Evolutionary conservation across 2,888 invertebrate genomes (phyloP), one percentile per base, ranked within the genome.

Genomic region (Ochropleura plecta): DNA sequence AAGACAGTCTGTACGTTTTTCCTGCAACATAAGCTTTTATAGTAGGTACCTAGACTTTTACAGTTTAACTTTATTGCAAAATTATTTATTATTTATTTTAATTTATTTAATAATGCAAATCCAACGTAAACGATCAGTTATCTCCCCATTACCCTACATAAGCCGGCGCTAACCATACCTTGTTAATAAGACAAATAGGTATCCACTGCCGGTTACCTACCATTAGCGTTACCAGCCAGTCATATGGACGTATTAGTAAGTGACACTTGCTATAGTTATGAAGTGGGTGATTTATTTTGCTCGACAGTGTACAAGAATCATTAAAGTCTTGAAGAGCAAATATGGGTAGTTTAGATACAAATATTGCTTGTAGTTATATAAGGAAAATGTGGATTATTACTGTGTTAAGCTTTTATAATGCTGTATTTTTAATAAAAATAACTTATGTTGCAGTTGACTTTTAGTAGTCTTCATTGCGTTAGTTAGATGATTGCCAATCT

Each of bases 141-240:
- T 76, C 72, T 68, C 44, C 42, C 77, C 65, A 87, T 86, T 86
- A 86, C 72, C 88, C 86, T 67, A 86, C 76, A 76, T 71, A 74
- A 44, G 18, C 64, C 18, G 20, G 60, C 60, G 70, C 57, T 80
- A 81, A 86, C 76, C 65, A 79, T 68, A 76, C 48, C 74, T 80
- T 82, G 76, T 79, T 76, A 78, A 78, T 70, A 79, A 78, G 78
- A 85, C 71, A 76, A 80, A 87, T 85, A 66, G 79, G 63, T 70
- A 72, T 74, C 76, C 62, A 81, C 46, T 53, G 78, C 80, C 60
- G 53, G 68, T 78, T 79, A 42, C 70, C 65, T 65, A 67, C 44
- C 64, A 82, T 83, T 82, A 83, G 49, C 57, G 59, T 51, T 49
- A 48, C 76, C 30, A 70, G 48, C 57, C 72, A 66, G 63, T 74